Evolutionary conservation across 1,140 invertebrate genomes (phyloP).

Genomic region (Hycleus phaleratus): DNA sequence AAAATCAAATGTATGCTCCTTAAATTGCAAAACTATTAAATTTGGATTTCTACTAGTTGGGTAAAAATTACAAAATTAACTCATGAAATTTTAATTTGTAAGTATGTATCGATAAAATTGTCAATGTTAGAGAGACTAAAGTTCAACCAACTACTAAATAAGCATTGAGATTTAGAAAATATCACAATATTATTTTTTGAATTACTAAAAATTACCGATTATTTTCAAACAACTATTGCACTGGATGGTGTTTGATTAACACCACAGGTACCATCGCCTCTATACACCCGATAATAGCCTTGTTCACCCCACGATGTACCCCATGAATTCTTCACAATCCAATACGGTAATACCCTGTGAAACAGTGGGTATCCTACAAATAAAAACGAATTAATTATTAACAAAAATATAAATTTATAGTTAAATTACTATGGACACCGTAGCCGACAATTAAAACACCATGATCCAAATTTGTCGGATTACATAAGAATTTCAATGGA

Average conservation of each 20-base stretch:
- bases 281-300: constrained; percentile 91
- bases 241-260: constrained; percentile 87
- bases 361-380: constrained; percentile 69
- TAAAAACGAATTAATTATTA: constrained; percentile 10
- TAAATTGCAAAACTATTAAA: constrained; percentile 50
- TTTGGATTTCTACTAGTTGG: no score
- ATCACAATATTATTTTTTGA: neutral
- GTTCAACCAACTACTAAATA: neutral
- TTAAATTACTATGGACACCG: constrained; percentile 61
- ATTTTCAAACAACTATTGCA: constrained; percentile 57
- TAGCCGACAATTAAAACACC: constrained; percentile 92
- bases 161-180: neutral
- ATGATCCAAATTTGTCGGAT: constrained; percentile 72
- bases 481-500: constrained; percentile 84
- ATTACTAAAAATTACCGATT: neutral
- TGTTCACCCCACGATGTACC: constrained; percentile 78
- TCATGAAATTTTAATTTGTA: no score
- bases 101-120: no score
- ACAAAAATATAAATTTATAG: neutral
- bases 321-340: constrained; percentile 94
- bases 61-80: no score
- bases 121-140: no score
- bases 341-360: constrained; percentile 77
- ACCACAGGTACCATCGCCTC: constrained; percentile 93
- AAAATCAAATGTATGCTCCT: constrained; percentile 77